phyloP scores from a whole-genome alignment of 2,888 invertebrate genomes.

The Pristionchus exspectatus region DNA sequence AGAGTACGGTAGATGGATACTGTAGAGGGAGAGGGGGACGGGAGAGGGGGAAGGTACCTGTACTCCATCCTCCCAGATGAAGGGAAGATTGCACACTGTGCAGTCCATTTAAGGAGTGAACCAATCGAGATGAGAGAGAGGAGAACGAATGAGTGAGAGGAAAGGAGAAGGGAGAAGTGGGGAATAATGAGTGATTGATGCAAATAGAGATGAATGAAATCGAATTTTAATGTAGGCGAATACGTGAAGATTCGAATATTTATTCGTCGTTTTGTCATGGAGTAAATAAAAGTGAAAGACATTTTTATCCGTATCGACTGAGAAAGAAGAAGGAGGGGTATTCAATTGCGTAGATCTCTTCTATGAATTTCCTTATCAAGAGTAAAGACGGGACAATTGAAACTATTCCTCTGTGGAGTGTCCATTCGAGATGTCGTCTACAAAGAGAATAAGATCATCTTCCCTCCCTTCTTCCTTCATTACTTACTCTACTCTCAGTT shows the following conservation, averaged over 20 bases:
- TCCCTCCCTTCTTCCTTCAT: background rate
- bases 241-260: background rate
- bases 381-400: slow-evolving; percentile 40
- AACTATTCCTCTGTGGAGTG: background rate
- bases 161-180: background rate
- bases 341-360: slow-evolving; percentile 35
- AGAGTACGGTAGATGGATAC: no score
- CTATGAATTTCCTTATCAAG: slow-evolving; percentile 21
- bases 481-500: background rate
- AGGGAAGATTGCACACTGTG: background rate
- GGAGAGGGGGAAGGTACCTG: background rate
- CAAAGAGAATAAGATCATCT: background rate
- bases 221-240: background rate
- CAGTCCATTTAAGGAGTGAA: background rate
- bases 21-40: background rate
- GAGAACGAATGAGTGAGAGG: background rate
- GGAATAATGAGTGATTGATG: no score
- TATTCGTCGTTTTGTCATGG: background rate
- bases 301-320: background rate
- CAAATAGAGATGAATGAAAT: no score
- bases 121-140: background rate
- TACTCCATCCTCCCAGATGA: background rate
- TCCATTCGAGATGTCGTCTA: background rate
- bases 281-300: background rate
- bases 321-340: background rate